Conservation (phyloP, 2,888 invertebrate species). For the Calameuta filiformis region DNA sequence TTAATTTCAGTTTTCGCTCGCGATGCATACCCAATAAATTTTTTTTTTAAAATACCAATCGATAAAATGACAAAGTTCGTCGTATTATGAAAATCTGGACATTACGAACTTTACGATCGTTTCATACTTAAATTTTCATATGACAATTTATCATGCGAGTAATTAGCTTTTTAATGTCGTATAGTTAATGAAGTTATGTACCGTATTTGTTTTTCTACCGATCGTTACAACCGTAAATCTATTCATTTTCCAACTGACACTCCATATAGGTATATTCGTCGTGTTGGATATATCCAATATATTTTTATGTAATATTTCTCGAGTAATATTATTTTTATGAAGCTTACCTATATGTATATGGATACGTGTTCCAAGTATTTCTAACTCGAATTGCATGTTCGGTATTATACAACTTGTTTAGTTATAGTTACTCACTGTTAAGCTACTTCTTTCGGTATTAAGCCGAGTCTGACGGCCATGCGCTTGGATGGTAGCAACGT, state of each 20-base stretch:
- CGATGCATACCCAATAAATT: neutral
- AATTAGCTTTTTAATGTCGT: neutral
- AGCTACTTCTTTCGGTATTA: slow-evolving; percentile 32
- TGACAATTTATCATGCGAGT: neutral
- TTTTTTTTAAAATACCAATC: neutral
- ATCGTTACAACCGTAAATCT: neutral
- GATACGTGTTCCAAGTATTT: neutral
- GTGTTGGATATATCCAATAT: neutral
- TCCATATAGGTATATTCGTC: neutral
- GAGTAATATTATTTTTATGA: neutral
- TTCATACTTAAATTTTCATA: neutral
- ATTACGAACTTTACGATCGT: neutral
- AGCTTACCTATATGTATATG: neutral
- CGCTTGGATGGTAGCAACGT: slow-evolving; percentile 12
- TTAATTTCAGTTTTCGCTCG: neutral
- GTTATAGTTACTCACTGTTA: slow-evolving; percentile 37
- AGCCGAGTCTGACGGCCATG: slow-evolving; percentile 12
- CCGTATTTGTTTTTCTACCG: neutral
- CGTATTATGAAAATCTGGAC: neutral
- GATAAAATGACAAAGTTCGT: neutral
- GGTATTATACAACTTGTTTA: slow-evolving; percentile 47
- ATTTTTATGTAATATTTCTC: neutral
- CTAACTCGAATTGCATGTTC: neutral
- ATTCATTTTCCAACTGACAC: neutral
- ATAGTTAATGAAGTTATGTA: neutral